Percentiles rank a stretch among this genome's conserved stretches.
phyloP scores from a whole-genome alignment of 2,888 invertebrate genomes.

The Leucozona laternaria region DNA sequence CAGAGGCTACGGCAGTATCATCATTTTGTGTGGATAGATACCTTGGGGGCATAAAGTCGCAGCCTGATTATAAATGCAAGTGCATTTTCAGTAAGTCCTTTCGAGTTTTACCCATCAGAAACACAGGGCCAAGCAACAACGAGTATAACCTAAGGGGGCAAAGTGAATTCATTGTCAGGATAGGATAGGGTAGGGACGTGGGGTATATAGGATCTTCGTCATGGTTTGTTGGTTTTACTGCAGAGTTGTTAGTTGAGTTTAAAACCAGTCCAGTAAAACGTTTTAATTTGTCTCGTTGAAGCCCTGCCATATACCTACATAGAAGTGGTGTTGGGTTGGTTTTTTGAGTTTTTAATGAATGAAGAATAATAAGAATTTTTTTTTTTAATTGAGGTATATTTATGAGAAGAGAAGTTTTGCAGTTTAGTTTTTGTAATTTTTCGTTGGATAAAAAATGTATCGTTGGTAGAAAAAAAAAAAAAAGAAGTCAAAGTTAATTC shows the following conservation, averaged over 20 bases:
- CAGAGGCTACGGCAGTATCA: slow-evolving; percentile 38
- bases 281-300: slow-evolving; percentile 71
- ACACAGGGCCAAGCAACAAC: slow-evolving; percentile 11
- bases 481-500: slow-evolving; percentile 28
- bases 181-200: slow-evolving; percentile 43
- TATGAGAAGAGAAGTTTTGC: slow-evolving; percentile 46
- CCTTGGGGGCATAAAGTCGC: slow-evolving; percentile 72
- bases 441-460: slow-evolving; percentile 7
- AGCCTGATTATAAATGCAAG: slow-evolving; percentile 74
- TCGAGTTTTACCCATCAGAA: slow-evolving; percentile 31
- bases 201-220: no score
- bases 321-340: background rate
- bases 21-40: slow-evolving; percentile 62
- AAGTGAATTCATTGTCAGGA: slow-evolving; percentile 63
- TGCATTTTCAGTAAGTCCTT: slow-evolving; percentile 61
- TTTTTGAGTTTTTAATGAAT: slow-evolving; percentile 64
- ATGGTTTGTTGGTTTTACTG: slow-evolving; percentile 66
- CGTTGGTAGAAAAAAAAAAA: no score
- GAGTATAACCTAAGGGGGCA: slow-evolving; percentile 24
- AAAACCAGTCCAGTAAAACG: slow-evolving; percentile 69
- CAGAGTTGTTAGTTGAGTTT: slow-evolving; percentile 53
- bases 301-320: background rate
- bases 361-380: slow-evolving; percentile 16
- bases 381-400: slow-evolving; percentile 40
- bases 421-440: slow-evolving; percentile 53